Evolutionary conservation across 2,113 vertebrate species (phyloP), one percentile per base, ranked within the genome.

Genomic region (Leptodactylus fuscus): DNA sequence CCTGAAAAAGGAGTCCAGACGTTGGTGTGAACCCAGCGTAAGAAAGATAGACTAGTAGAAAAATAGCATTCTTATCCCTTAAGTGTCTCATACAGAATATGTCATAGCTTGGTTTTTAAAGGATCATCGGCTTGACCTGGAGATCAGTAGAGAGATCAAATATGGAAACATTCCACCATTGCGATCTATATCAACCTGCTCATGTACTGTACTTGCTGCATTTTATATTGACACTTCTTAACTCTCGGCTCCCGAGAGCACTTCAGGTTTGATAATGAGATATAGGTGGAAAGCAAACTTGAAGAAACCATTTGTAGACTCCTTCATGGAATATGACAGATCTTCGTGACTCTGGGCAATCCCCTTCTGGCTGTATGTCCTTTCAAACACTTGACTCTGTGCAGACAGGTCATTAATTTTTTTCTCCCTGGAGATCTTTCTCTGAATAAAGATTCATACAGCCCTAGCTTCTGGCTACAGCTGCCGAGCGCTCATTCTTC

Each of bases 341-440:
- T 80, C 34, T 62, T 15, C 2, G 34, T 62, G 55, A 44, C 77
- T 41, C 13, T 29, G 9, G 55, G n/a, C 36, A 62, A 9, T 60
- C 53, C 77, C 65, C 77, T 20, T 44, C 15, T 36, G 81, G 67
- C 29, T 51, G 8, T 49, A 12, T 82, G 67, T 71, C 65, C 81
- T 27, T 53, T 82, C 81, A 73, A 24, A 71, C 49, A 38, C 67
- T 82, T 55, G 34, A 55, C 69, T 71, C 51, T 70, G 67, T 34
- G 49, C 67, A 29, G 81, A 82, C 67, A 82, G 81, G 81, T 71
- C 69, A 82, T 82, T 82, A 53, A 48, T 46, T 53, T 71, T 51
- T 51, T 15, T 53, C 41, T 29, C 81, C 36, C 81, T 22, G 9
- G 81, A 71, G 81, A 71, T 24, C 20, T 7, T 13, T 6, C n/a